Percentiles rank a stretch among this genome's conserved stretches.
Evolutionary conservation across 2,797 vertebrate species (phyloP).

Genomic region (Pangasius krempfi): DNA sequence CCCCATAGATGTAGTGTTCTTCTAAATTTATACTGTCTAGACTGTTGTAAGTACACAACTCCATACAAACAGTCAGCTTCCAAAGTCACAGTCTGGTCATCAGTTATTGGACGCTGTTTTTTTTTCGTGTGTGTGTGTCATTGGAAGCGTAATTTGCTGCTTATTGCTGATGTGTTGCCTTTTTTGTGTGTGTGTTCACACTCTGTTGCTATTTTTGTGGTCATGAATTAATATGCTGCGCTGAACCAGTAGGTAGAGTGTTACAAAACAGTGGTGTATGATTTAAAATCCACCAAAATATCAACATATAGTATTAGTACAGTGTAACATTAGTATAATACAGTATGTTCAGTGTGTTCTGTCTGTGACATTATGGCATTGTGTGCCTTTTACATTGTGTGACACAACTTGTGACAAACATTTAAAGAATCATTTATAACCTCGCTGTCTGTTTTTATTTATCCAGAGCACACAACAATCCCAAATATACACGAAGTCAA

Average conservation of each 20-base stretch:
- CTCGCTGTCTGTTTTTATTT: slow-evolving; percentile 35
- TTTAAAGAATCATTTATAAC: neutral
- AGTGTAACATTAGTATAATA: neutral
- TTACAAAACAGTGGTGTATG: neutral
- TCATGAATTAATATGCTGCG: neutral
- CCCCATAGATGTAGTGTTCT: neutral
- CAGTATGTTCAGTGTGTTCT: neutral
- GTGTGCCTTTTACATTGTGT: neutral
- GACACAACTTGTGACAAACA: neutral
- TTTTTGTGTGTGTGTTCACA: neutral
- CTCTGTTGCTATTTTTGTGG: neutral
- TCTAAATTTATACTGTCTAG: neutral
- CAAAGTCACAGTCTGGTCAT: neutral
- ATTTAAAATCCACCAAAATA: neutral
- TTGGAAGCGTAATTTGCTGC: neutral
- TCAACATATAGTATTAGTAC: neutral
- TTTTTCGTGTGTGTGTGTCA: neutral
- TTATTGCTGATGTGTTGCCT: too few species aligned
- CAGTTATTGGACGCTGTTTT: neutral
- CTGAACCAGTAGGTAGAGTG: neutral
- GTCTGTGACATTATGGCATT: neutral
- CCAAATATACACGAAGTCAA: slow-evolving; percentile 91
- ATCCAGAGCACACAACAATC: slow-evolving; percentile 87
- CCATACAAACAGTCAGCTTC: neutral
- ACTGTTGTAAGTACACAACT: slow-evolving; percentile 5